Evolutionary conservation across 2,888 invertebrate genomes (phyloP), one percentile per base, ranked within the genome.

Genomic region (Clanis bilineata): DNA sequence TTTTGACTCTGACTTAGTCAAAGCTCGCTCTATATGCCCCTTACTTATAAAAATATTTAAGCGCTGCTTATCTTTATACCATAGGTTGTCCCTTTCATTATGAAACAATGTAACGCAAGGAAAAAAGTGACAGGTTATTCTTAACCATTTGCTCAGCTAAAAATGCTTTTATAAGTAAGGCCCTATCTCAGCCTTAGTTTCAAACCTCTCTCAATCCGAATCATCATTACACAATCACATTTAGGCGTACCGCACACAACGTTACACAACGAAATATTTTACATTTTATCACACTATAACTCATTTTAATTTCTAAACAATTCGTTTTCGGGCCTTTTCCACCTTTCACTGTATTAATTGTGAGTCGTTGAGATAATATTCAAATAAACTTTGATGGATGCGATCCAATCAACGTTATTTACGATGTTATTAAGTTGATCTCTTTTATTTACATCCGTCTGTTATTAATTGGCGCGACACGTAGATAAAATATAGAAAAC

Each of bases 361-460:
- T 56, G 15, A 56, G 25, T 55, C 58, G 44, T 55, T 60, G 59
- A 57, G 54, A 57, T 61, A 61, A 61, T 69, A 64, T 66, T 72
- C 58, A 65, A 64, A 66, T 64, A 63, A 62, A 64, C 15, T 18
- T 57, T 41, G 59, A 62, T 56, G 39, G 58, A 39, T 67, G 62
- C 57, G 21, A 63, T 56, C 64, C 64, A 66, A 65, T 68, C 63
- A 68, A 55, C n/a, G 58, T 56, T 62, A 60, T 71, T 67, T 68
- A 65, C 65, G 56, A 22, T 10, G 38, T 59, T 61, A 56, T 38
- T 12, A 6, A 43, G 58, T 57, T 56, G 57, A 64, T 71, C 66
- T 63, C 66, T 64, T 28, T 51, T 45, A 23, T 60, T 45, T 25
- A 61, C 36, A 59, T 58, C 57, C 57, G 55, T 57, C 51, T 56